Percentiles rank a stretch among this genome's conserved stretches.
phyloP scores from a whole-genome alignment of 1,140 invertebrate genomes.

The Drosophila mayri region DNA sequence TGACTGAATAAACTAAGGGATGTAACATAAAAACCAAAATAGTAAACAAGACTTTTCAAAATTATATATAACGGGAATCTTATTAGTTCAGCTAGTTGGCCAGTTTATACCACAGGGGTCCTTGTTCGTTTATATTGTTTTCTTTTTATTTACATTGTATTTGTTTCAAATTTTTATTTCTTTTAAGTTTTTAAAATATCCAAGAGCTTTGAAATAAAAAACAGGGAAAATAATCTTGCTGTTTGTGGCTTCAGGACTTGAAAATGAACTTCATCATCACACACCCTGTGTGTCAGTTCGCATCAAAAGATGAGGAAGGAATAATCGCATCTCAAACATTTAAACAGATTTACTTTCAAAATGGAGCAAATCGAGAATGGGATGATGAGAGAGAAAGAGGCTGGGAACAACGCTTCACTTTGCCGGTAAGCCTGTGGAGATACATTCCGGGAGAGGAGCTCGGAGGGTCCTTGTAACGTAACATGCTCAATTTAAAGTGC shows the following conservation, averaged over 20 bases:
- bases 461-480: conserved; percentile 52
- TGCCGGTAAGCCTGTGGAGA: conserved; percentile 41
- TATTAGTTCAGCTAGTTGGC: too few relatives aligned
- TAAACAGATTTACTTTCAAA: conserved; percentile 58
- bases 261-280: conserved; percentile 23
- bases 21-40: not conserved
- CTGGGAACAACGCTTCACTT: conserved; percentile 23
- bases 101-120: too few relatives aligned
- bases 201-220: not conserved
- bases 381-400: conserved; percentile 1
- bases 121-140: not conserved
- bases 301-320: conserved; percentile 9
- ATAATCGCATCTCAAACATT: conserved; percentile 63
- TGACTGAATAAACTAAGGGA: not conserved
- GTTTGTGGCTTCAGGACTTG: conserved; percentile 10
- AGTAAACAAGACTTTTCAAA: too few relatives aligned
- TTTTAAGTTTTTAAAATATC: too few relatives aligned
- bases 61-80: not conserved
- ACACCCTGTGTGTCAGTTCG: conserved; percentile 8
- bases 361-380: conserved; percentile 5
- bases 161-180: not conserved
- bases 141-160: not conserved
- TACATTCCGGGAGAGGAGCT: conserved; percentile 14
- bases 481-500: conserved; percentile 77
- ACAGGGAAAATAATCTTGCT: not conserved